Conservation (phyloP, 2,888 invertebrate genomes). For the Acanthacorydalis orientalis region DNA sequence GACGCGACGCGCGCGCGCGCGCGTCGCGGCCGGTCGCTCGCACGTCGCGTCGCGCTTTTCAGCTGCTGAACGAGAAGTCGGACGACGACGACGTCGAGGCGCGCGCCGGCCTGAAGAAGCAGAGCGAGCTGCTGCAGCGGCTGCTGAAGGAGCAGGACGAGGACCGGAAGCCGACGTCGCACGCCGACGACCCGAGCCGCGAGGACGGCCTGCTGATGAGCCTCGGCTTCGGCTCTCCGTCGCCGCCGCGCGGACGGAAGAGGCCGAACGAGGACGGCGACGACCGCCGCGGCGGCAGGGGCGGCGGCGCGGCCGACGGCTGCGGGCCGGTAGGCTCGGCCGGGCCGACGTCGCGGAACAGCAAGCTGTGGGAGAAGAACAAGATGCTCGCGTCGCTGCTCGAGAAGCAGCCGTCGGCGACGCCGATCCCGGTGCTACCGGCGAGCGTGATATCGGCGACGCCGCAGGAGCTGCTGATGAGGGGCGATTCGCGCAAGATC, state of each 20-base stretch:
- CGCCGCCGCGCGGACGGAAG: slow-evolving; percentile 37
- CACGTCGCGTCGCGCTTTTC: too few relatives aligned
- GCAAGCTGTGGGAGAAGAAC: slow-evolving; percentile 65
- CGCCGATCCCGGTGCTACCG: slow-evolving; percentile 48
- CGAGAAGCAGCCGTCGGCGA: slow-evolving; percentile 52
- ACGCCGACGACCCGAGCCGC: slow-evolving; percentile 19
- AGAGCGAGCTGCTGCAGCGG: slow-evolving; percentile 42
- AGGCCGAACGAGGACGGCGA: slow-evolving; percentile 45
- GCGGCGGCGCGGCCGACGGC: slow-evolving; percentile 39
- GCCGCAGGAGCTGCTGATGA: slow-evolving; percentile 48
- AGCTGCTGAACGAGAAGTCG: slow-evolving; percentile 69
- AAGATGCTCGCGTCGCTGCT: slow-evolving; percentile 71
- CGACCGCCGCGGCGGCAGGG: slow-evolving; percentile 28
- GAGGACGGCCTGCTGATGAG: slow-evolving; percentile 35
- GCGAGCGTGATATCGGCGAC: slow-evolving; percentile 45
- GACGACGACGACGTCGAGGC: slow-evolving; percentile 59
- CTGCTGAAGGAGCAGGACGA: slow-evolving; percentile 37
- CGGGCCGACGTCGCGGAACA: slow-evolving; percentile 22
- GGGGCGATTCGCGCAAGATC: slow-evolving; percentile 11
- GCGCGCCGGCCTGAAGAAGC: slow-evolving; percentile 37
- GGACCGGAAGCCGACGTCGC: slow-evolving; percentile 21
- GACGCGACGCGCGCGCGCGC: too few relatives aligned
- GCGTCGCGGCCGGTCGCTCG: too few relatives aligned
- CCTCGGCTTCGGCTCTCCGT: slow-evolving; percentile 38
- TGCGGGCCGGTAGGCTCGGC: slow-evolving; percentile 29